Conservation (phyloP, 2,113 vertebrate species). For the Azemiops feae region DNA sequence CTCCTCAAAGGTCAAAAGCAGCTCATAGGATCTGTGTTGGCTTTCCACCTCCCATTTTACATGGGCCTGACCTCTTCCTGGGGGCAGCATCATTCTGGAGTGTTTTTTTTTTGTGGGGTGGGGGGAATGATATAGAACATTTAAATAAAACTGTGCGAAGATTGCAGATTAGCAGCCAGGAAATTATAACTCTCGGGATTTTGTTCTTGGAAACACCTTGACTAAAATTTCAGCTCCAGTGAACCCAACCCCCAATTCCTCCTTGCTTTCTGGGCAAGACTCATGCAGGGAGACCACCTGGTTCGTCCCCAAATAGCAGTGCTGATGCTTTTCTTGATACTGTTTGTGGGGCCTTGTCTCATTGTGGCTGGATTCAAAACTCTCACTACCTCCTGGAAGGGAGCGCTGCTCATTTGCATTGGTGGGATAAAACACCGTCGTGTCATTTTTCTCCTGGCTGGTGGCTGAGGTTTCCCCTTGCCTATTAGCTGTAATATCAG, state of each 20-base stretch:
- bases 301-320: background rate
- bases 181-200: background rate
- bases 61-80: background rate
- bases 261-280: background rate
- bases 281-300: background rate
- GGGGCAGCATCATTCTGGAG: background rate
- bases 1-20: background rate
- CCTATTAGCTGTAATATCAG: slow-evolving; percentile 21
- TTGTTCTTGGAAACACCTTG: background rate
- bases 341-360: background rate
- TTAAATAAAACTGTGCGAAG: background rate
- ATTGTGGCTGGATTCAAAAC: background rate
- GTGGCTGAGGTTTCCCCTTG: background rate
- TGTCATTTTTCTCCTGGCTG: slow-evolving; percentile 5
- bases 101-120: background rate
- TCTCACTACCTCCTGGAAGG: background rate
- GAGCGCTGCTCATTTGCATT: background rate
- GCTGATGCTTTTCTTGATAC: background rate
- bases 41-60: background rate
- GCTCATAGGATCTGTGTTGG: background rate
- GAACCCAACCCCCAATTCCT: background rate
- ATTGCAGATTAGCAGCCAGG: background rate
- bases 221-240: background rate
- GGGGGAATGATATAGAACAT: slow-evolving; percentile 2
- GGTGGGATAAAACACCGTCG: background rate